phyloP scores from a whole-genome alignment of 2,888 invertebrate genomes.

The Penaeus monodon region DNA sequence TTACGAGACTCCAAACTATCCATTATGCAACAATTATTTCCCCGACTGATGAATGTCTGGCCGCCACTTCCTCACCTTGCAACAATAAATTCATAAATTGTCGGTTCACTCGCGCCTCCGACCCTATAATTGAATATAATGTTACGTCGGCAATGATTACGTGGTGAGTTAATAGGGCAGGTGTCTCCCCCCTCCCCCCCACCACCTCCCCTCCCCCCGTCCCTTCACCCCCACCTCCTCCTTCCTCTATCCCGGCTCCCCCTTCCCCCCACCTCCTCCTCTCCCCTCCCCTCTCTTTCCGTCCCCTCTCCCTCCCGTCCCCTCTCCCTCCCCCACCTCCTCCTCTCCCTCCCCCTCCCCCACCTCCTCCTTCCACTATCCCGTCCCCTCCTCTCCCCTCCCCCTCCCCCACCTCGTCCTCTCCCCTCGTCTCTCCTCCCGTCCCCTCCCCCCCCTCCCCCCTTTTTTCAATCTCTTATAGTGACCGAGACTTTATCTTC shows the following conservation, averaged over 20 bases:
- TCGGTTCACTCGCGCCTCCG: conserved; percentile 22
- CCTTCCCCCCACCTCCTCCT: background rate
- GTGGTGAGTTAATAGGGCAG: conserved; percentile 34
- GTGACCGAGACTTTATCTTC: too few species aligned
- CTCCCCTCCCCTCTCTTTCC: too few species aligned
- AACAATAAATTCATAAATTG: conserved; percentile 44
- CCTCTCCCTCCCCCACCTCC: too few species aligned
- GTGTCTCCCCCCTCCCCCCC: background rate
- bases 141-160: conserved; percentile 32
- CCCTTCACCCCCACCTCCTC: too few species aligned
- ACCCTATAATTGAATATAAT: conserved; percentile 34
- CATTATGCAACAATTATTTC: conserved; percentile 36
- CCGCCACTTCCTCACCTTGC: conserved; percentile 50
- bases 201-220: too few species aligned
- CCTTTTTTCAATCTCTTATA: too few species aligned
- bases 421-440: too few species aligned
- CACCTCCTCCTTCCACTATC: background rate
- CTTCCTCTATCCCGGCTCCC: too few species aligned
- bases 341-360: too few species aligned
- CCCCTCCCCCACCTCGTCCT: too few species aligned
- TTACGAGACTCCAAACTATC: conserved; percentile 23
- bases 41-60: conserved; percentile 30
- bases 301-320: too few species aligned
- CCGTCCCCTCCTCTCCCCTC: background rate
- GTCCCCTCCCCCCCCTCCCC: background rate